These are phyloP conservation scores for Phrynocephalus vlangalii DNA, from an alignment of 2,797 vertebrate species.

Conservation along the genomic window DNA sequence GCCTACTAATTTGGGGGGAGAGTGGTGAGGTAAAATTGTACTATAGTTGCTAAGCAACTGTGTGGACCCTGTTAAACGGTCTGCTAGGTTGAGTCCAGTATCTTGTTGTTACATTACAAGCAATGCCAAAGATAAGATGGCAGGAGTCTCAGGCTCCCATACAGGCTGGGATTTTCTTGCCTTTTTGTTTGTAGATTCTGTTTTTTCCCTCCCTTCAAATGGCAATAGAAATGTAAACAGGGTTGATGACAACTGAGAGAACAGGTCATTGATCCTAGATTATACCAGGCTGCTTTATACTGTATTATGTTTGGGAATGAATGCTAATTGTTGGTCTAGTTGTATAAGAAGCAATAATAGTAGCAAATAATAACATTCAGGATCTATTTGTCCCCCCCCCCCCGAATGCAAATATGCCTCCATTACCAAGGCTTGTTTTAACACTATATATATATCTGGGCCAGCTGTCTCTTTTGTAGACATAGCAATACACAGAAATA, in stretches of 20 bases:
- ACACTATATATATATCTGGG: not conserved
- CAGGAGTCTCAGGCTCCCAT: not conserved
- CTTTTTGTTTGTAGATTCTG: not conserved
- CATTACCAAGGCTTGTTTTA: not conserved
- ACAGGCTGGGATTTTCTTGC: not conserved
- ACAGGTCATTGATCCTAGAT: not conserved
- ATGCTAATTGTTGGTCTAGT: not conserved
- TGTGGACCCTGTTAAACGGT: not conserved
- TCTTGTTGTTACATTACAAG: not conserved
- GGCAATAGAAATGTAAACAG: not conserved
- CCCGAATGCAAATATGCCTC: not conserved
- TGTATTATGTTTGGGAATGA: rapidly evolving
- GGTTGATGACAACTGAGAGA: not conserved
- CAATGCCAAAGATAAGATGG: not conserved
- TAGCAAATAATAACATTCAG: not conserved
- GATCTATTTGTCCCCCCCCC: not conserved
- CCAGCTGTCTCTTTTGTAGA: not conserved
- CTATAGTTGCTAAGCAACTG: not conserved
- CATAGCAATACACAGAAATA: not conserved
- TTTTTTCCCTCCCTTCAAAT: not conserved
- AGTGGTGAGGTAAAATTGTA: not conserved
- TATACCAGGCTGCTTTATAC: rapidly evolving
- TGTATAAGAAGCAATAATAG: not conserved
- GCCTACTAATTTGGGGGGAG: not conserved
- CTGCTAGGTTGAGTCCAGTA: not conserved